Evolutionary conservation across 2,113 vertebrate genomes (phyloP).

Genomic region (Nothocercus julius): DNA sequence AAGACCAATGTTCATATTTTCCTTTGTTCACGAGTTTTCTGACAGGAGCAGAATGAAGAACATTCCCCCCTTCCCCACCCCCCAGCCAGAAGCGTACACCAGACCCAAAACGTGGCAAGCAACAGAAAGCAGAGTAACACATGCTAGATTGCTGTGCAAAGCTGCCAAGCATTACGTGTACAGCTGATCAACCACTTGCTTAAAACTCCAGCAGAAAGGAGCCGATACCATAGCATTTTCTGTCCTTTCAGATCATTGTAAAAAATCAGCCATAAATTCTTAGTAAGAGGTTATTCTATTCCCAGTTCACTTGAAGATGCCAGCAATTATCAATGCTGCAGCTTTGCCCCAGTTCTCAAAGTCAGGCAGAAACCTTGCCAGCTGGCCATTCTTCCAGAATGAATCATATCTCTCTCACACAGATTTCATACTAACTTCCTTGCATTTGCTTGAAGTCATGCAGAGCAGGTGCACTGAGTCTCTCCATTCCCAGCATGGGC

Average conservation of each 20-base stretch:
- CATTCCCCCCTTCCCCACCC: neutral
- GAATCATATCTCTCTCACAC: constrained; percentile 89
- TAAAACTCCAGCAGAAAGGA: neutral
- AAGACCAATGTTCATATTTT: neutral
- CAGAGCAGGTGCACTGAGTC: constrained; percentile 92
- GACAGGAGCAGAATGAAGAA: neutral
- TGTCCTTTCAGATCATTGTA: neutral
- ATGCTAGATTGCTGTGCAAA: neutral
- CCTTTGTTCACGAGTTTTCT: neutral
- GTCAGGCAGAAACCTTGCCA: constrained; percentile 81
- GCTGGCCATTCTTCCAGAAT: constrained; percentile 82
- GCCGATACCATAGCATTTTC: neutral
- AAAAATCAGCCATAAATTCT: constrained; percentile 47
- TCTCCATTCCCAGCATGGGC: constrained; percentile 85
- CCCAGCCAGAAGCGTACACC: neutral
- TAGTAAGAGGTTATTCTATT: constrained; percentile 59
- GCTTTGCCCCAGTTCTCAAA: constrained; percentile 73
- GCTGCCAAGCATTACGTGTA: neutral
- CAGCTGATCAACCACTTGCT: neutral
- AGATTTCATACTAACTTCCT: constrained; percentile 90
- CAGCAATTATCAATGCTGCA: constrained; percentile 71
- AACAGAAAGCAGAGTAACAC: neutral
- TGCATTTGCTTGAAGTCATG: constrained; percentile 85
- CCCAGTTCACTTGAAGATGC: constrained; percentile 67
- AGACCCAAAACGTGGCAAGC: neutral